phyloP scores from a whole-genome alignment of 2,888 invertebrate genomes.

The Thymelicus sylvestris region DNA sequence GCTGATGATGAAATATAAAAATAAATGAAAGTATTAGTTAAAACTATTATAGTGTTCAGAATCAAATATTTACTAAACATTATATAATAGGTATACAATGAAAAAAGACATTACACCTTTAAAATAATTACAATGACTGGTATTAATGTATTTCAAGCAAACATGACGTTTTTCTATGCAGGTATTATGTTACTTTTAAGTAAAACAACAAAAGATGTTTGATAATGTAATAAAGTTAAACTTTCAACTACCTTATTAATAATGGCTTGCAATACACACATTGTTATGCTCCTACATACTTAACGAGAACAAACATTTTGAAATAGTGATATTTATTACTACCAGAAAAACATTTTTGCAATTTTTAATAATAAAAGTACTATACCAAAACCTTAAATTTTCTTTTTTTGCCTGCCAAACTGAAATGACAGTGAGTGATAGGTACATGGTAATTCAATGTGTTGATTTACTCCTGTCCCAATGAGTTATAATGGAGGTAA shows the following conservation, averaged over 20 bases:
- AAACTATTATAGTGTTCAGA: background rate
- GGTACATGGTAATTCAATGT: constrained; percentile 51
- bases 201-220: constrained; percentile 33
- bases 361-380: constrained; percentile 42
- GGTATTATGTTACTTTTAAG: constrained; percentile 26
- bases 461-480: constrained; percentile 64
- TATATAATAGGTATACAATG: constrained; percentile 36
- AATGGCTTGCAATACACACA: constrained; percentile 46
- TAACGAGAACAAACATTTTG: constrained; percentile 37
- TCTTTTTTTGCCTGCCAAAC: constrained; percentile 40
- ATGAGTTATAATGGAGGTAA: constrained; percentile 68
- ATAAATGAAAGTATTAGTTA: constrained; percentile 18
- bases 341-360: constrained; percentile 38
- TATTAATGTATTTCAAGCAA: constrained; percentile 23
- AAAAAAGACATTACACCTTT: constrained; percentile 1
- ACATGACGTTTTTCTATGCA: constrained; percentile 23
- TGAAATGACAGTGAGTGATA: constrained; percentile 46
- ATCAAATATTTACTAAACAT: constrained; percentile 19
- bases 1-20: constrained; percentile 27
- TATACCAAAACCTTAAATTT: constrained; percentile 41
- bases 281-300: constrained; percentile 37
- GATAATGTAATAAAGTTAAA: constrained; percentile 40
- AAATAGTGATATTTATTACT: constrained; percentile 32
- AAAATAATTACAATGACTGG: constrained; percentile 30
- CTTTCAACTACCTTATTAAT: constrained; percentile 46